Conservation (phyloP, 1,140 invertebrate genomes). For the Ditylenchus dipsaci region DNA sequence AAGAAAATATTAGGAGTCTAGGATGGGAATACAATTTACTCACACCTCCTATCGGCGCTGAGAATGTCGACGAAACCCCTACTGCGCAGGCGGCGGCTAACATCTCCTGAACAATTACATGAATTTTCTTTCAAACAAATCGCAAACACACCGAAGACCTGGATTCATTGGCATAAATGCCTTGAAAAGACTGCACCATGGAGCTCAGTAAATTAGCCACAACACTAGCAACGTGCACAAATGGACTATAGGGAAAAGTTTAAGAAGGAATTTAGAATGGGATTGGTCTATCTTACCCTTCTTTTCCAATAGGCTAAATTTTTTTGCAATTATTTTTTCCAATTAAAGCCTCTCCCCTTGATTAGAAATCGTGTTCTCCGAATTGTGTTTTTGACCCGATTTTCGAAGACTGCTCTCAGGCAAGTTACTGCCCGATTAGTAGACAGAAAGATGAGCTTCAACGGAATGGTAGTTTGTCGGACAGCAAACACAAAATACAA, state of each 20-base stretch:
- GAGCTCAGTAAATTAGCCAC: conserved; percentile 47
- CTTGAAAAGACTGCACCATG: conserved; percentile 36
- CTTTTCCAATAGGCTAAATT: conserved; percentile 80
- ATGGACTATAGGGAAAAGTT: conserved; percentile 51
- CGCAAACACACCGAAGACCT: conserved; percentile 42
- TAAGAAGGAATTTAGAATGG: conserved; percentile 31
- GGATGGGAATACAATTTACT: conserved; percentile 16
- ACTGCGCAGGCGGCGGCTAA: conserved; percentile 58
- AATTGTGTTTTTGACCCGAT: too few species aligned
- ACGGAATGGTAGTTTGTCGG: too few species aligned
- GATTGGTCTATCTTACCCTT: conserved; percentile 62
- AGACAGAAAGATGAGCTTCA: too few species aligned
- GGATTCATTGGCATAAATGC: conserved; percentile 51
- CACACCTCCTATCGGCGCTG: conserved; percentile 53
- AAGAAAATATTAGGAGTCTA: not conserved
- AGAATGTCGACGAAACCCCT: conserved; percentile 55
- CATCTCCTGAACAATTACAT: conserved; percentile 41
- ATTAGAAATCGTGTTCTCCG: too few species aligned
- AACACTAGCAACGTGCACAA: conserved; percentile 55
- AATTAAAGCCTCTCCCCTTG: too few species aligned
- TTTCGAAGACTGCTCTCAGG: too few species aligned
- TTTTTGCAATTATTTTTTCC: too few species aligned
- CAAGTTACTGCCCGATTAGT: too few species aligned
- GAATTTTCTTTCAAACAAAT: conserved; percentile 37
- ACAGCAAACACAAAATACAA: too few species aligned